Evolutionary conservation across 2,797 vertebrate genomes (phyloP).

Genomic region (Pachyuromys duprasi): DNA sequence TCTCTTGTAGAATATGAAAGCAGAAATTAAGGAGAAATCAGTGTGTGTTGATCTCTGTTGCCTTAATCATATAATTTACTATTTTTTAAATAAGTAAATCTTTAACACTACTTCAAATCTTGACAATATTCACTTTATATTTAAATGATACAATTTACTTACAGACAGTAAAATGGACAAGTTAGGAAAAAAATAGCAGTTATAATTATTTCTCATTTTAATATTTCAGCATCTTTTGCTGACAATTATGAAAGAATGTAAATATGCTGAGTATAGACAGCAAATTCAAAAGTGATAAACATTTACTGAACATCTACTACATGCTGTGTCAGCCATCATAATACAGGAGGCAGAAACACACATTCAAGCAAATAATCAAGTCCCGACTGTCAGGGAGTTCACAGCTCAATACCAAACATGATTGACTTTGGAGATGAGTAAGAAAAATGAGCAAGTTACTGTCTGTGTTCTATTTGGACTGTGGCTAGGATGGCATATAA

Average conservation of each 20-base stretch:
- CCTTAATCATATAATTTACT: conserved; percentile 52
- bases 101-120: neutral
- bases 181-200: neutral
- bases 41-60: conserved; percentile 43
- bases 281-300: neutral
- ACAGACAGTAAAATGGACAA: conserved; percentile 8
- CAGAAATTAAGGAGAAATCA: conserved; percentile 20
- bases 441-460: neutral
- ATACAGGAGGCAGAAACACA: neutral
- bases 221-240: conserved; percentile 1
- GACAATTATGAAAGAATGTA: neutral
- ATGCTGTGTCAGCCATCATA: neutral
- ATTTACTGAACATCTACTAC: neutral
- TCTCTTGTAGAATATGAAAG: neutral
- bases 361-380: neutral
- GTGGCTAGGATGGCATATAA: neutral
- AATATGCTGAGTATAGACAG: neutral
- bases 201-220: neutral
- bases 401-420: neutral
- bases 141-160: conserved; percentile 32
- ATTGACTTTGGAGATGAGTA: neutral
- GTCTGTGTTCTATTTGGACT: neutral
- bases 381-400: neutral
- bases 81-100: conserved; percentile 58
- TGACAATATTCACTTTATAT: conserved; percentile 25